Percentiles rank a stretch among this genome's conserved stretches.
Conservation (phyloP, 2,113 vertebrate species). For the Tricholaema leucomelas region DNA sequence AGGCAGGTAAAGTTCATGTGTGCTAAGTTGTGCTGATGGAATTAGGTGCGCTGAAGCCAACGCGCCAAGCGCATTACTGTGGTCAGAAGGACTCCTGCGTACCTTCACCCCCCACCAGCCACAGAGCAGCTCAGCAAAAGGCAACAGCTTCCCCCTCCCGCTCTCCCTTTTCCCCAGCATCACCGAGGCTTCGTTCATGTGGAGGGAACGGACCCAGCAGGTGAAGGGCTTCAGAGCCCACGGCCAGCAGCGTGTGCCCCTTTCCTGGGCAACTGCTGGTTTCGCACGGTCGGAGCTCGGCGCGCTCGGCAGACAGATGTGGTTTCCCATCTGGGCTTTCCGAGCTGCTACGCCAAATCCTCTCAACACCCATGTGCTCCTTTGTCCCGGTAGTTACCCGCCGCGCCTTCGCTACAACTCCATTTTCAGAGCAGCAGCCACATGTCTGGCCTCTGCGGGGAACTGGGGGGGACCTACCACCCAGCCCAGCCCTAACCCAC, state of each 20-base stretch:
- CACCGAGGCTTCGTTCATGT: accelerated
- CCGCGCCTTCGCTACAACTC: neutral
- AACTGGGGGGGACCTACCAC: neutral
- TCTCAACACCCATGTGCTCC: neutral
- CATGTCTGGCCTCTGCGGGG: neutral
- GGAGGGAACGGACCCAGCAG: neutral
- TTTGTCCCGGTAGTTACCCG: neutral
- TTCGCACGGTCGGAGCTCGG: neutral
- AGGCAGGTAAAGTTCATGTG: conserved; percentile 1
- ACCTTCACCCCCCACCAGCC: neutral
- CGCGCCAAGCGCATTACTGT: accelerated
- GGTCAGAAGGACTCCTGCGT: neutral
- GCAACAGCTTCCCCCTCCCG: neutral
- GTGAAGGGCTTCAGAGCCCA: neutral
- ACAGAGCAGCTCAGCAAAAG: neutral
- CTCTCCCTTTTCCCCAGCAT: neutral
- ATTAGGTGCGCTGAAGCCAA: neutral
- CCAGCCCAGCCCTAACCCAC: neutral
- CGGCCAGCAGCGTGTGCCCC: accelerated
- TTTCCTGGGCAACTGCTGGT: neutral
- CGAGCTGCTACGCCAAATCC: neutral
- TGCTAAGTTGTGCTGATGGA: neutral
- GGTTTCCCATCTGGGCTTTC: neutral
- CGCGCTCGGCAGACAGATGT: neutral
- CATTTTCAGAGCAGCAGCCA: neutral